A percentile compares a stretch with the other conserved stretches of the same genome.
Evolutionary conservation across 2,797 vertebrate species (phyloP).

Genomic region (Crocidura indochinensis): DNA sequence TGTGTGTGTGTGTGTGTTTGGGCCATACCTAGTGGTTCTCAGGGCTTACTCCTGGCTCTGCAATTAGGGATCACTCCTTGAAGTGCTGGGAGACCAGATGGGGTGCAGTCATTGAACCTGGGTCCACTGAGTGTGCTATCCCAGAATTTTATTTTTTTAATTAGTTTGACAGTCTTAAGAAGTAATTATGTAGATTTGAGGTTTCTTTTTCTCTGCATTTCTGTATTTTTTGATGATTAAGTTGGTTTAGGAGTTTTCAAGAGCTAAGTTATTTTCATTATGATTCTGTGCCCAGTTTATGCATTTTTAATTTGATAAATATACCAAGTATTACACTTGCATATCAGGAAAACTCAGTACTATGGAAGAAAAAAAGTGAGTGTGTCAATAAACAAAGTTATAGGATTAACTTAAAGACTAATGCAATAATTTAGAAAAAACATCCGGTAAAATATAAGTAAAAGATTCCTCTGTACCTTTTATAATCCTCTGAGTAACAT

Average conservation of each 20-base stretch:
- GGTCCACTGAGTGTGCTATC: no score
- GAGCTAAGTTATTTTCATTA: constrained; percentile 2
- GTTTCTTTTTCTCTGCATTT: not conserved
- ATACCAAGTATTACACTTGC: not conserved
- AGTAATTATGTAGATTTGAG: not conserved
- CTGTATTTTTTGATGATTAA: not conserved
- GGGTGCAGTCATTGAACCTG: no score
- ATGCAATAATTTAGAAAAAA: constrained; percentile 17
- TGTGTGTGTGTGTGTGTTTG: no score
- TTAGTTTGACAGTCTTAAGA: not conserved
- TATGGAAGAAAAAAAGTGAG: not conserved
- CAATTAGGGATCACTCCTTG: not conserved
- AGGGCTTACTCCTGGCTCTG: no score
- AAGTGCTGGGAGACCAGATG: not conserved
- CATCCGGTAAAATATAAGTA: no score
- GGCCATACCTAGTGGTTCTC: no score
- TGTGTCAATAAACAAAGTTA: not conserved
- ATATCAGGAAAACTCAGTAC: constrained; percentile 9
- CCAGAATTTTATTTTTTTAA: constrained; percentile 28
- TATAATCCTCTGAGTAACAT: no score
- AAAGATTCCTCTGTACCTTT: no score
- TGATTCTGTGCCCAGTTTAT: not conserved
- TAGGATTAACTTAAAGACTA: not conserved
- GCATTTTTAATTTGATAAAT: constrained; percentile 19
- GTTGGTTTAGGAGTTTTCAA: not conserved